Evolutionary conservation across 1,140 invertebrate genomes (phyloP), one percentile per base, ranked within the genome.

Genomic region (Brachystomella parvula): DNA sequence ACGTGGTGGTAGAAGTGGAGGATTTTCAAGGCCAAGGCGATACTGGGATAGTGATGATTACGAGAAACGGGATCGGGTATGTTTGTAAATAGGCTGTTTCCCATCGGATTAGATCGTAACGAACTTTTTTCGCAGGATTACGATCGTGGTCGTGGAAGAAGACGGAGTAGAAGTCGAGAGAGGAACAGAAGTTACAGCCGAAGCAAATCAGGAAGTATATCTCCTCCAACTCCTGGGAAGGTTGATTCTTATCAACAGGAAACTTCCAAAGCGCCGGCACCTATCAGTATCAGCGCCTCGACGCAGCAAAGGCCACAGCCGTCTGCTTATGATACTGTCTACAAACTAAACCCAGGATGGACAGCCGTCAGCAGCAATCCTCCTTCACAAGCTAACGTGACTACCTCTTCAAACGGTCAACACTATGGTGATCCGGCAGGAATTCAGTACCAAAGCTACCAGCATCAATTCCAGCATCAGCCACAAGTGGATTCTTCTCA

Each of bases 41-140:
- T 59, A 59, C 21, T 59, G 57, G 57, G 57, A 59, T 9, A 59
- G 24, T 59, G 57, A 59, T 31, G 57, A 59, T 24, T 59, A 59
- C 57, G 24, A 59, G 9, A 59, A 26, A 9, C 12, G 57, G 29
- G 30, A 9, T 21, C 3, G 57, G 57, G 57, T 59, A 59, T 15
- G 49, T n/a, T n/a, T n/a, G 49, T 15, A 19, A 9, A 53, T 24
- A 26, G 12, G 6, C 24, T 26, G 49, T n/a, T n/a, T n/a, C n/a
- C n/a, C n/a, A 53, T 6, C 12, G 49, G 3, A 24, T 53, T 53
- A 24, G 24, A 53, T 15, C 24, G 49, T 53, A 24, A 59, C 30
- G 21, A 12, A 32, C 26, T 24, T 31, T 9, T 30, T 29, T 30
- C 12, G 21, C 15, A 59, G 57, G 57, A 59, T 31, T 17, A 32